A percentile compares a stretch with the other conserved stretches of the same genome.
Evolutionary conservation across 2,113 vertebrate species (phyloP).

Genomic region (Otis tarda): DNA sequence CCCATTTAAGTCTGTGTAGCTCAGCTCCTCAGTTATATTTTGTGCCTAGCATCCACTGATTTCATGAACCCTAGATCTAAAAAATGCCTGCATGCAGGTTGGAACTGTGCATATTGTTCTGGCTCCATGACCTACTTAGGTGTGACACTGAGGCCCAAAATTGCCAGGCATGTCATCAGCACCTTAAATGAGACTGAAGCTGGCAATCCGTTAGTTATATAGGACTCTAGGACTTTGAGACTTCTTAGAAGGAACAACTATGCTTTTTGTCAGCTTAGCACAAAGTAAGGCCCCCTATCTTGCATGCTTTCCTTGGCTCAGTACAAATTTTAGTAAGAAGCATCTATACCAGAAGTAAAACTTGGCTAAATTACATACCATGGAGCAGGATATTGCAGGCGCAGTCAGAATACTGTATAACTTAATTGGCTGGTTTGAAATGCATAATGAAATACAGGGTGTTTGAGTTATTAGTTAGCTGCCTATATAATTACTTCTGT

Average conservation of each 20-base stretch:
- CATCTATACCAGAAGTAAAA: not conserved
- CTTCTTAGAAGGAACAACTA: not conserved
- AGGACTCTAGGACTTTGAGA: not conserved
- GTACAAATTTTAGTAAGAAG: not conserved
- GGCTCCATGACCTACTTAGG: not conserved
- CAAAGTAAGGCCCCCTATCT: not conserved
- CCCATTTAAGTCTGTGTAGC: not conserved
- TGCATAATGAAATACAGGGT: conserved; percentile 16
- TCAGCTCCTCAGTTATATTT: not conserved
- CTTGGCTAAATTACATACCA: not conserved
- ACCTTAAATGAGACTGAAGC: not conserved
- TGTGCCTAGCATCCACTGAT: not conserved
- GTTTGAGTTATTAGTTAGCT: conserved; percentile 53
- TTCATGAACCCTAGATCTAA: not conserved
- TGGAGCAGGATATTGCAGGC: not conserved
- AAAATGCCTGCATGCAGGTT: not conserved
- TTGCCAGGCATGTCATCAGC: not conserved
- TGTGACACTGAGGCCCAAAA: not conserved
- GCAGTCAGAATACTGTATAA: not conserved
- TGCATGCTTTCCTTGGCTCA: not conserved
- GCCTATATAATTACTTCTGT: conserved; percentile 58
- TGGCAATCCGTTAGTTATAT: not conserved
- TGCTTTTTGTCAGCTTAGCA: not conserved
- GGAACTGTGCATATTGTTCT: not conserved
- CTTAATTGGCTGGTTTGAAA: conserved; percentile 43